Evolutionary conservation across 1,140 invertebrate species (phyloP).

Genomic region (Lepidurus apus): DNA sequence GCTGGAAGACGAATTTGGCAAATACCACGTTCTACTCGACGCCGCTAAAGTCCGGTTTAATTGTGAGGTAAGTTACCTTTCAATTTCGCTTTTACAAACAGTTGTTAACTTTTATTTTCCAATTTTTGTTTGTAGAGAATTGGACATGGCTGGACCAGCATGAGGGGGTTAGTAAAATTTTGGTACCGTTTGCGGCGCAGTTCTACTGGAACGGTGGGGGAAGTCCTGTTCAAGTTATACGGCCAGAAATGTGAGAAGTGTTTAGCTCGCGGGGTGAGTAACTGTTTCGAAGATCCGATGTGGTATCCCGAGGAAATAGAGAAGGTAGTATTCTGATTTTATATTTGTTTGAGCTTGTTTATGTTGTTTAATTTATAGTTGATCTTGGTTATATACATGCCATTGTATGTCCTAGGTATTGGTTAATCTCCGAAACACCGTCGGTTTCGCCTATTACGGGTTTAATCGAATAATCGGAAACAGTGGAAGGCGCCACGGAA

Average conservation of each 20-base stretch:
- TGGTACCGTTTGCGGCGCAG: constrained; percentile 47
- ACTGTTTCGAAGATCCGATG: constrained; percentile 49
- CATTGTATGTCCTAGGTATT: neutral
- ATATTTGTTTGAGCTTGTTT: neutral
- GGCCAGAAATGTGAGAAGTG: constrained; percentile 51
- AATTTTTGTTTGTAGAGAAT: constrained; percentile 43
- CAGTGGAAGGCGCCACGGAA: neutral
- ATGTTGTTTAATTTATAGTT: neutral
- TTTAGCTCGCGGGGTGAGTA: constrained; percentile 38
- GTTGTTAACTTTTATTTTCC: neutral
- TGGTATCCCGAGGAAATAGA: constrained; percentile 53
- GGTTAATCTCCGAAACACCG: neutral
- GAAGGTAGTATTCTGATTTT: constrained; percentile 43
- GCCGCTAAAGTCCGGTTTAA: constrained; percentile 32
- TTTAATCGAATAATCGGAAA: neutral
- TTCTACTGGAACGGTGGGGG: constrained; percentile 40
- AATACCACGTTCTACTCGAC: constrained; percentile 19
- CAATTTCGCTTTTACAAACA: neutral
- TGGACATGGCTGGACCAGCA: constrained; percentile 52
- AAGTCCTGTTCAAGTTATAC: constrained; percentile 48
- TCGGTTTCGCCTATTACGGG: neutral
- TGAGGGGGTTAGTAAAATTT: constrained; percentile 51
- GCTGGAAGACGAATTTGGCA: constrained; percentile 7
- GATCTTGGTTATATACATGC: too few relatives aligned
- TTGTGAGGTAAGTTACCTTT: constrained; percentile 26